Base-by-base conservation (phyloP, 2,888 invertebrate species). In the Leptinotarsa rubiginosa region DNA sequence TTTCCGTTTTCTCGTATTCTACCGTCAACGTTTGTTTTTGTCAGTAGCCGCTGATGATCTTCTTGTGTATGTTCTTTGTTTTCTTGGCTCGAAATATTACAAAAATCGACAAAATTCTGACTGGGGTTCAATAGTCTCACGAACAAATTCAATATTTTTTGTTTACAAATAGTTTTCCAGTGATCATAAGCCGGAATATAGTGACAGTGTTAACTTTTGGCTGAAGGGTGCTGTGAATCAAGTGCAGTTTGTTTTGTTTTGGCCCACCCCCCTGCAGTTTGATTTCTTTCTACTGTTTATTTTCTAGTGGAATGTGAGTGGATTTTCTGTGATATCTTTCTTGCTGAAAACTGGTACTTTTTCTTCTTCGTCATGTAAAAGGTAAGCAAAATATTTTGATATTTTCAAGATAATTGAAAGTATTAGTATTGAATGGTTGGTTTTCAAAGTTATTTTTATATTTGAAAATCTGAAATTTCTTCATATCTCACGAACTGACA, bases 1-100 rank as follows among this genome's bases (percentile, higher is more conserved):
- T 69, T 69, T 56, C 54, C 56, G 67, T 47, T 67, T n/a, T 31
- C 47, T 2, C 41, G 52, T 54, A 52, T 68, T 66, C 68, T 49
- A 18, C 54, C 54, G 31, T 31, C 68, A 54, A 49, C 62, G 47
- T 68, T 31, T 69, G 69, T 69, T 69, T 69, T 69, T 52, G 59
- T 56, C 56, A 68, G 52, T 52, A 31, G 68, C 31, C 16, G 52
- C 18, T 31, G 69, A 56, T 49, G 41, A 25, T 59, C 47, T 56
- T 69, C 47, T 47, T 78, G 78, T 79, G 80, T 80, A 77, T 75
- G 80, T 82, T 83, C 83, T 84, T 83, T 83, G 84, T 84, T 83
- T 83, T 82, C 82, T 81, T 80, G 76, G 76, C 74, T 76, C 75
- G 78, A 79, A 78, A 80, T 80, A 76, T 69, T 78, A 74, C 75